A percentile compares a stretch with the other conserved stretches of the same genome.
Conservation (phyloP, 2,888 invertebrate species). For the Nysson spinosus region DNA sequence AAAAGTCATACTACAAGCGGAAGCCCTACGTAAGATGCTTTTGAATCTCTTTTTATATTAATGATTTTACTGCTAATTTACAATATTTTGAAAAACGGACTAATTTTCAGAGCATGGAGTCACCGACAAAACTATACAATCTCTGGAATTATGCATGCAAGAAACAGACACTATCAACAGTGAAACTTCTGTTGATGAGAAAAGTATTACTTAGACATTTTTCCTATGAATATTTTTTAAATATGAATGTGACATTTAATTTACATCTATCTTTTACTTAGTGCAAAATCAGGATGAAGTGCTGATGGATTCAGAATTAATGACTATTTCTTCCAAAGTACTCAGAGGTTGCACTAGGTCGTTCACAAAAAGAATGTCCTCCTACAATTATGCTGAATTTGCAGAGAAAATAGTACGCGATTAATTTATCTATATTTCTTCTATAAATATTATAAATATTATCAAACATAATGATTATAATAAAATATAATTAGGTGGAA, state of each 20-base stretch:
- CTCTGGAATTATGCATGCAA: constrained; percentile 60
- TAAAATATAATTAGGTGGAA: constrained; percentile 24
- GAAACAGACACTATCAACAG: constrained; percentile 62
- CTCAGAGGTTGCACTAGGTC: constrained; percentile 62
- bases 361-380: constrained; percentile 60
- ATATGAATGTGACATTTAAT: neutral
- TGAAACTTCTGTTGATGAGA: constrained; percentile 64
- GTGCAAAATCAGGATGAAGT: constrained; percentile 67
- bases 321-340: constrained; percentile 68
- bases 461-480: constrained; percentile 14
- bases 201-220: constrained; percentile 54
- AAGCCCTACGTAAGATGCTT: constrained; percentile 59
- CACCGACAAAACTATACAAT: constrained; percentile 49
- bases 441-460: too few species aligned
- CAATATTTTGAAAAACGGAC: constrained; percentile 1
- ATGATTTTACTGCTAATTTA: neutral
- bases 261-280: constrained; percentile 25
- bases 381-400: constrained; percentile 64
- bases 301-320: constrained; percentile 71
- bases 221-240: neutral
- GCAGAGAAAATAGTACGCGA: constrained; percentile 65
- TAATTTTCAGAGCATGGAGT: constrained; percentile 62
- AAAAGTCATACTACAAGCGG: constrained; percentile 10
- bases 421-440: too few species aligned
- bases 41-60: neutral